These are phyloP conservation scores for Cathartes aura DNA, from an alignment of 2,113 vertebrate genomes.

Conservation along the genomic window DNA sequence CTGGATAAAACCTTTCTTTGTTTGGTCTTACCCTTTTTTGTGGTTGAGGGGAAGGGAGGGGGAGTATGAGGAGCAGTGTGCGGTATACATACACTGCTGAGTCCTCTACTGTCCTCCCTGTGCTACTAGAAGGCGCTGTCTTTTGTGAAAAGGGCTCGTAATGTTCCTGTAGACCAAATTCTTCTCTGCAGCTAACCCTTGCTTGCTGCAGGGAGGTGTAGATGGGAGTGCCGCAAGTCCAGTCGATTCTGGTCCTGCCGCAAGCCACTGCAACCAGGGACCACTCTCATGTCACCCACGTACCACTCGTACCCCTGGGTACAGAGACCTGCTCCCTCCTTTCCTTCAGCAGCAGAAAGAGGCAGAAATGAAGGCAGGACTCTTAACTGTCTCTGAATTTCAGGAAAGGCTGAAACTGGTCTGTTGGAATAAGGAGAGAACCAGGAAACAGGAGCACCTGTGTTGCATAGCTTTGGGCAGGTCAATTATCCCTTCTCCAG, in stretches of 20 bases:
- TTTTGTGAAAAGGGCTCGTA: background rate
- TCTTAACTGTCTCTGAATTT: background rate
- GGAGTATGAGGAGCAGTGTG: background rate
- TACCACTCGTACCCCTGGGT: accelerated
- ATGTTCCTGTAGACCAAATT: background rate
- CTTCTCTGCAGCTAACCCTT: background rate
- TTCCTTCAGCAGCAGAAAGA: background rate
- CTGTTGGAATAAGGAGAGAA: background rate
- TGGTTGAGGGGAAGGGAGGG: background rate
- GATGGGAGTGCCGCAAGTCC: accelerated
- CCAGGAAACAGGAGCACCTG: slow-evolving; percentile 16
- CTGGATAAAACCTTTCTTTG: background rate
- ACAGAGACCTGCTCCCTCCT: background rate
- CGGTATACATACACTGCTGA: accelerated
- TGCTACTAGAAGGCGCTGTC: background rate
- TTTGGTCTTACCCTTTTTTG: background rate
- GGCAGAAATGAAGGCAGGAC: background rate
- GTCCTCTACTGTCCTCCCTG: background rate
- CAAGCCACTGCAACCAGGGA: background rate
- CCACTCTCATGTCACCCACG: background rate
- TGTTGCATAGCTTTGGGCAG: slow-evolving; percentile 37
- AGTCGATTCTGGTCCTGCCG: background rate
- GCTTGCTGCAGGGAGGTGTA: background rate
- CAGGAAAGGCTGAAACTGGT: background rate
- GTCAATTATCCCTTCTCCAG: slow-evolving; percentile 26